phyloP scores from a whole-genome alignment of 2,113 vertebrate species.

The Puffinus mauretanicus region DNA sequence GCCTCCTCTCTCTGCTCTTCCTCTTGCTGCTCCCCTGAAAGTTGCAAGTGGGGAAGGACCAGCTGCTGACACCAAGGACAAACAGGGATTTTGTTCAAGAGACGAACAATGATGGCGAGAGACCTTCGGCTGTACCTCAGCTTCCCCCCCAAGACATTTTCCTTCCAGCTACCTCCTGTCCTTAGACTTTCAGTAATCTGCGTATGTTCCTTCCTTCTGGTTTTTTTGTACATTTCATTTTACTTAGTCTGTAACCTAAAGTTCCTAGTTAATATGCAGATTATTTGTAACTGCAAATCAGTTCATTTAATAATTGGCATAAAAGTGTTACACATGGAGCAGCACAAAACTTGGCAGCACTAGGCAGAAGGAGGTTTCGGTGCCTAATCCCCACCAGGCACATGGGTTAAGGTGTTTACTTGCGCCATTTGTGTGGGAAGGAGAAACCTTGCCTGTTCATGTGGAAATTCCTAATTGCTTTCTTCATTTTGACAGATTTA shows the following conservation, averaged over 20 bases:
- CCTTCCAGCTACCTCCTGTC: neutral
- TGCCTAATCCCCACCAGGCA: neutral
- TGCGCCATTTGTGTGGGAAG: constrained; percentile 19
- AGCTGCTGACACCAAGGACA: neutral
- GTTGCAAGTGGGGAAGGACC: neutral
- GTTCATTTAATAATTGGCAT: constrained; percentile 41
- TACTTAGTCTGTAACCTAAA: neutral
- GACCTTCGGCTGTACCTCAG: neutral
- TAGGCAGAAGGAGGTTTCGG: neutral
- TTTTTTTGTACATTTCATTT: neutral
- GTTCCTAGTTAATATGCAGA: neutral
- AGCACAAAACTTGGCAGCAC: constrained; percentile 26
- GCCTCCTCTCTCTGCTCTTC: neutral
- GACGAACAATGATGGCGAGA: neutral
- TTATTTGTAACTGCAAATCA: constrained; percentile 8
- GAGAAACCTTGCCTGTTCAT: constrained; percentile 19
- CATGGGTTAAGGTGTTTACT: constrained; percentile 16
- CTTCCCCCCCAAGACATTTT: neutral
- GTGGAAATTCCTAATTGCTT: constrained; percentile 52
- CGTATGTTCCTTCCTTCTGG: neutral
- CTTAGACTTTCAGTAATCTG: neutral
- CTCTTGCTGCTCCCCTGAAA: neutral
- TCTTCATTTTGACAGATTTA: constrained; percentile 47
- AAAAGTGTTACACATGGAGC: neutral
- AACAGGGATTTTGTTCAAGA: neutral